Evolutionary conservation across 2,797 vertebrate species (phyloP).

Genomic region (Lerista edwardsae): DNA sequence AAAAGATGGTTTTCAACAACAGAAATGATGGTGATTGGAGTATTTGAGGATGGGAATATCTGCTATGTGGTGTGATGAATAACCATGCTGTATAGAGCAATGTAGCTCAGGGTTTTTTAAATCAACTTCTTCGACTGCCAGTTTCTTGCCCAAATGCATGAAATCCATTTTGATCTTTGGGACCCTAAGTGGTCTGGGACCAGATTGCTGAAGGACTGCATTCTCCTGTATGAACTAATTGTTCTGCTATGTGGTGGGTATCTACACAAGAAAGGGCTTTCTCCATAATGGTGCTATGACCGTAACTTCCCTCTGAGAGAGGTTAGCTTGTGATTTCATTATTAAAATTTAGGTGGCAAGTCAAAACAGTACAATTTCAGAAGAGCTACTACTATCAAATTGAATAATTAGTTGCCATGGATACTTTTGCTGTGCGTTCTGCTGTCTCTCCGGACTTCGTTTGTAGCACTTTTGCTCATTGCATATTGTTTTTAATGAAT

Average conservation of each 20-base stretch:
- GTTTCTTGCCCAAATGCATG: neutral
- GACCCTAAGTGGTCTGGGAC: neutral
- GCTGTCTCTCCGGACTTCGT: neutral
- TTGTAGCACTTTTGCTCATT: neutral
- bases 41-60: neutral
- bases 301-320: too few species aligned
- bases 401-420: neutral
- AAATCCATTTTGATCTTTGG: neutral
- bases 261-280: neutral
- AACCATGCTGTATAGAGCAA: neutral
- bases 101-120: neutral
- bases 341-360: neutral
- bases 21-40: neutral
- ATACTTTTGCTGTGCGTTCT: neutral
- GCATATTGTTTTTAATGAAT: neutral
- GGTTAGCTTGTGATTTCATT: neutral
- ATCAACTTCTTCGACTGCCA: neutral
- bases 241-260: neutral
- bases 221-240: neutral
- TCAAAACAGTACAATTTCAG: neutral
- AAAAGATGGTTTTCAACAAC: too few species aligned
- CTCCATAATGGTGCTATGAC: neutral
- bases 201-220: neutral
- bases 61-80: too few species aligned
- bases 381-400: neutral